Conservation (phyloP, 2,797 vertebrate species). For the Gouania willdenowi region DNA sequence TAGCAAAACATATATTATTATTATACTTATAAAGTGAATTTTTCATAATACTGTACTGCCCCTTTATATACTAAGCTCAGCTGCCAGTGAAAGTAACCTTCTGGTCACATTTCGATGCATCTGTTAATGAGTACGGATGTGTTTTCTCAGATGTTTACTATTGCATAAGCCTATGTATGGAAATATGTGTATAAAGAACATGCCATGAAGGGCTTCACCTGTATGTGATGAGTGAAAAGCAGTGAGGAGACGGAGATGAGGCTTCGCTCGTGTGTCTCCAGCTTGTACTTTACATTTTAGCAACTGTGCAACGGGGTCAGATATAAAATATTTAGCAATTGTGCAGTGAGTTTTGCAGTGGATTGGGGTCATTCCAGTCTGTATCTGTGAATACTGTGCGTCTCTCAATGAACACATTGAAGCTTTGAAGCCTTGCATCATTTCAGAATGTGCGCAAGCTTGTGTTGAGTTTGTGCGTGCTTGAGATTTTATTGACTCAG, state of each 20-base stretch:
- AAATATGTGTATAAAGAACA: no score
- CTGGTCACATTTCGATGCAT: slow-evolving; percentile 27
- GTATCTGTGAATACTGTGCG: slow-evolving; percentile 11
- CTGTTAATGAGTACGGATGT: slow-evolving; percentile 18
- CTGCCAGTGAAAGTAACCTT: no score
- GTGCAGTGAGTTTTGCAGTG: slow-evolving; percentile 54
- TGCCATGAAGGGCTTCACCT: neutral
- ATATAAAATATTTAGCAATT: slow-evolving; percentile 66
- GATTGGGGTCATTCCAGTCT: slow-evolving; percentile 48
- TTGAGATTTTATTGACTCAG: slow-evolving; percentile 12
- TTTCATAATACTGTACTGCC: no score
- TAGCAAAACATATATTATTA: no score
- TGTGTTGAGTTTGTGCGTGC: slow-evolving; percentile 6
- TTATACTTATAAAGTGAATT: no score
- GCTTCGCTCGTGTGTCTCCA: slow-evolving; percentile 25
- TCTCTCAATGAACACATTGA: neutral
- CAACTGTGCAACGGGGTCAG: slow-evolving; percentile 67
- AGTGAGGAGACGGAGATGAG: slow-evolving; percentile 16
- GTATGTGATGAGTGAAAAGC: slow-evolving; percentile 1
- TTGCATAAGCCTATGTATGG: no score
- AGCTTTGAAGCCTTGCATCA: neutral
- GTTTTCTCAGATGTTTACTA: slow-evolving; percentile 3
- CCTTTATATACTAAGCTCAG: no score
- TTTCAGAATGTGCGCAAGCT: neutral
- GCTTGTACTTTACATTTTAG: slow-evolving; percentile 54